phyloP scores from a whole-genome alignment of 2,113 vertebrate species.

The Ailuropoda melanoleuca region DNA sequence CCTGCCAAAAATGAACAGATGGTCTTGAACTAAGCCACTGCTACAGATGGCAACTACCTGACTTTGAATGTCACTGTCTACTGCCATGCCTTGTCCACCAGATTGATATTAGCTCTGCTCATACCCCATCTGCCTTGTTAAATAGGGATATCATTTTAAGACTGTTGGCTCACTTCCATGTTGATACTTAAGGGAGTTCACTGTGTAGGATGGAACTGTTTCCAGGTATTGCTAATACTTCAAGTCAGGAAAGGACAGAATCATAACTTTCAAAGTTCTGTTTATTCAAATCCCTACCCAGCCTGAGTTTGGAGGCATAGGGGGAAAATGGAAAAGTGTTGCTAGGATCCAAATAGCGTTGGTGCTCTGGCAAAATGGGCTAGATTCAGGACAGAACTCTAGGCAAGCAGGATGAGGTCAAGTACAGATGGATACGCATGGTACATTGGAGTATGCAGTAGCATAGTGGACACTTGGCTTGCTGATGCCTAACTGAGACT shows the following conservation, averaged over 20 bases:
- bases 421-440: neutral
- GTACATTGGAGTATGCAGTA: neutral
- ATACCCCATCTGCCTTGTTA: neutral
- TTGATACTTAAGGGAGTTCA: neutral
- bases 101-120: neutral
- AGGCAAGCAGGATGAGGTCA: neutral
- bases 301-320: neutral
- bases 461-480: neutral
- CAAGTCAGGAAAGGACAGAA: neutral
- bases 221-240: slow-evolving; percentile 1
- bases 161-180: slow-evolving; percentile 7
- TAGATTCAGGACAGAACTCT: neutral
- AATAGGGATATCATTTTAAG: slow-evolving; percentile 45
- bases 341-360: neutral
- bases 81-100: neutral
- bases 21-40: neutral
- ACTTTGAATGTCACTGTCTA: slow-evolving; percentile 36
- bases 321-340: neutral
- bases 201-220: neutral
- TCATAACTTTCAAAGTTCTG: neutral
- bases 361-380: neutral
- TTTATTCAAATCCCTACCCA: slow-evolving; percentile 11
- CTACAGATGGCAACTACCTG: slow-evolving; percentile 10
- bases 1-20: slow-evolving; percentile 45
- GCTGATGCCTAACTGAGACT: neutral